These are phyloP conservation scores for Drosophila formosana DNA, from an alignment of 2,888 invertebrate genomes.

Conservation along the genomic window DNA sequence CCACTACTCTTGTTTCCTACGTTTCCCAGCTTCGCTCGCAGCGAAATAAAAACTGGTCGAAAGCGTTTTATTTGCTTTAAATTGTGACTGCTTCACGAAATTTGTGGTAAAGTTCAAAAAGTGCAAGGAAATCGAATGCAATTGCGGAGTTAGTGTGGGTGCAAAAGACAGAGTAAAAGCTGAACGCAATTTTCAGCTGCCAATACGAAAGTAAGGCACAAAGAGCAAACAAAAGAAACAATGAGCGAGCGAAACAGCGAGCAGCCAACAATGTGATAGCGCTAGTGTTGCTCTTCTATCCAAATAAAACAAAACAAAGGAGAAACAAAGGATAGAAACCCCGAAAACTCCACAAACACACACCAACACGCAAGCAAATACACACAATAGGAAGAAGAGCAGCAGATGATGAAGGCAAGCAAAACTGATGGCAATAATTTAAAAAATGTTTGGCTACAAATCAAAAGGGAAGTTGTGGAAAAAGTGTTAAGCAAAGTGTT, in stretches of 20 bases:
- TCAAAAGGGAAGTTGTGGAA: conserved; percentile 25
- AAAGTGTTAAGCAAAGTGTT: conserved; percentile 29
- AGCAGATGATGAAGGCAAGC: conserved; percentile 56
- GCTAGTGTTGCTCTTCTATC: conserved; percentile 74
- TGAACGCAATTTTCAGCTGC: conserved; percentile 64
- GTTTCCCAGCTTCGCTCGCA: conserved; percentile 29
- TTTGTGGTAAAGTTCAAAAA: conserved; percentile 2
- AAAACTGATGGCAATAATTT: conserved; percentile 54
- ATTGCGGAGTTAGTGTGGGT: conserved; percentile 16
- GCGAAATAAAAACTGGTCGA: conserved; percentile 13
- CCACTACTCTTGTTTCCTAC: conserved; percentile 38
- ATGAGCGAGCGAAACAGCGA: conserved; percentile 67
- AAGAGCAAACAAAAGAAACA: conserved; percentile 70
- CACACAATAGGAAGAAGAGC: conserved; percentile 75
- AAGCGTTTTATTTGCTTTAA: conserved; percentile 7
- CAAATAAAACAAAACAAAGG: conserved; percentile 81
- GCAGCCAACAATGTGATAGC: conserved; percentile 44
- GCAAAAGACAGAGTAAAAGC: conserved; percentile 30
- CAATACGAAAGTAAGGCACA: conserved; percentile 67
- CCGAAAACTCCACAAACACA: conserved; percentile 72
- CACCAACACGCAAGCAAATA: conserved; percentile 41
- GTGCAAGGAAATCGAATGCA: not conserved
- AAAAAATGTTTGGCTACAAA: conserved; percentile 46
- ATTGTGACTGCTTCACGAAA: not conserved
- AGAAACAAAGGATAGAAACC: conserved; percentile 81